Base-by-base conservation (phyloP, 2,113 vertebrate genomes). In the Mungos mungo region DNA sequence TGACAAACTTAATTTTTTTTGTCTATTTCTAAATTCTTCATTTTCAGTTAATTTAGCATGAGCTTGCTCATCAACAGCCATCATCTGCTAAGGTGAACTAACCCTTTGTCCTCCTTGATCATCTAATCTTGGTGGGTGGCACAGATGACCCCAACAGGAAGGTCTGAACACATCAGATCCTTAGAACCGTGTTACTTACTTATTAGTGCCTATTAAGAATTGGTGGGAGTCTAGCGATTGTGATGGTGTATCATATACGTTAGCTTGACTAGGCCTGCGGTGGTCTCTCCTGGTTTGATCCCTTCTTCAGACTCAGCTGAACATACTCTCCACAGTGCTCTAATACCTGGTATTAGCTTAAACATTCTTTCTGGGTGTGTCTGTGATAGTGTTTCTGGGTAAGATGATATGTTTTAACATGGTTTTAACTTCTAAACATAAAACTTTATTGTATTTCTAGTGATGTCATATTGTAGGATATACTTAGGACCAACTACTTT, bases 401-500 rank as follows among this genome's bases (percentile, higher is more conserved):
- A 50, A 50, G 50, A 50, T 50, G 50, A 50, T 50, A 47, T 47
- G 63, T 71, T 9, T 50, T 83, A 35, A 54, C 27, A 13, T 25
- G 29, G 6, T 83, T 94, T 96, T 91, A 63, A 89, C 23, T 92
- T 96, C 90, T 89, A 41, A 41, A 41, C 90, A 66, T 88, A 91
- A 93, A 89, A 71, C 57, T 96, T 93, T 93, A 98, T 96, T 95
- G 41, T 29, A 60, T 84, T 88, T 94, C 41, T 84, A 52, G 57
- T 94, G 80, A 91, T 72, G 33, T 79, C 68, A 54, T 50, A 96
- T 86, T 95, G 76, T 82, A 52, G 77, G 60, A 74, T 93, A 68
- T 65, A 91, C 11, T 92, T 85, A 89, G 47, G 41, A 83, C 80
- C 83, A 96, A 86, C 38, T 76, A 74, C 72, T 63, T 50, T 68